Base-by-base conservation (phyloP, 1,140 invertebrate genomes). In the Ganaspis sp. region DNA sequence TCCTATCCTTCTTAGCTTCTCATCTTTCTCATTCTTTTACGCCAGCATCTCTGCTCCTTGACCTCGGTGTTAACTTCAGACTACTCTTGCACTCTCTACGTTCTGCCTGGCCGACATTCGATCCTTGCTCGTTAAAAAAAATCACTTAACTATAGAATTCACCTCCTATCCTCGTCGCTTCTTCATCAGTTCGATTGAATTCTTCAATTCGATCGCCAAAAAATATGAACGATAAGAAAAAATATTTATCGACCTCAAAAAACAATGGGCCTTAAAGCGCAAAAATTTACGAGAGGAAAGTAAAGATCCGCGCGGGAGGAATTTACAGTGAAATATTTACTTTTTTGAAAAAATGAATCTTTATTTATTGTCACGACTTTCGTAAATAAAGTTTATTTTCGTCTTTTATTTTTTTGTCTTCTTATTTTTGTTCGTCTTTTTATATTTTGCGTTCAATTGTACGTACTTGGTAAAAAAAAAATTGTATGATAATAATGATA, bases 31-130 rank as follows among this genome's bases (percentile, higher is more conserved):
- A 38, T 21, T 19, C 26, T 74, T 49, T 74, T 64, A 34, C 29
- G 29, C 29, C 69, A 70, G 45, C 53, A 72, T n/a, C 75, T 75
- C 64, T 64, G 78, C 77, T 76, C 45, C 76, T 75, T 75, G 73
- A 79, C 80, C 77, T 83, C 77, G 38, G 70, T 45, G 38, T 49
- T 58, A 76, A 49, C 69, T 71, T 79, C 80, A 45, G 54, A 34
- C 29, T 6, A 81, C 58, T 49, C 45, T 49, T 17, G n/a, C n/a
- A 49, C 45, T 49, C 45, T n/a, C 45, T 9, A 49, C 15, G 19
- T 49, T 49, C 19, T 19, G 45, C 45, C n/a, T 17, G 17, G 45
- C 45, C 45, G 45, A 49, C 19, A 49, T 49, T n/a, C 45, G n/a
- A n/a, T 49, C 45, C n/a, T 17, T 17, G 45, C n/a, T 49, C 45